Evolutionary conservation across 2,888 invertebrate genomes (phyloP).

Genomic region (Tiliacea citrago): DNA sequence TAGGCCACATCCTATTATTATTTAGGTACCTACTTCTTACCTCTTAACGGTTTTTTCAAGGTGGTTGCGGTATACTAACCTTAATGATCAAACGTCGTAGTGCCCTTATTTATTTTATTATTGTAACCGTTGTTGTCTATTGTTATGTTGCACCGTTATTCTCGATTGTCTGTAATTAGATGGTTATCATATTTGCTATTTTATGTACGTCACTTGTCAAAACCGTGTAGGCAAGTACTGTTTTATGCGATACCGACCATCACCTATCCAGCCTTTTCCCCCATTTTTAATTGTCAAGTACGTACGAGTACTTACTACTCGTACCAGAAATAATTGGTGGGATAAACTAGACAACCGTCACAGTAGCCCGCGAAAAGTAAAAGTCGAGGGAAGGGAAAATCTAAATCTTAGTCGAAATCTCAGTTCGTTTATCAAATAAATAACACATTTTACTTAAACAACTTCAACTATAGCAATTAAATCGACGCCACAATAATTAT

Average conservation of each 20-base stretch:
- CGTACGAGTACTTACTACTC: not conserved
- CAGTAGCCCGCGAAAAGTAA: not conserved
- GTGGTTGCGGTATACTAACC: slow-evolving; percentile 51
- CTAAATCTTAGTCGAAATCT: not conserved
- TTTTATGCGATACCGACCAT: not conserved
- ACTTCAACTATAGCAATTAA: not conserved
- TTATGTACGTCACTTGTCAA: slow-evolving; percentile 25
- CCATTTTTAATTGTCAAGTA: not conserved
- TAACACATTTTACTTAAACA: not conserved
- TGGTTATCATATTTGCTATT: slow-evolving; percentile 33
- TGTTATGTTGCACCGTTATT: slow-evolving; percentile 46
- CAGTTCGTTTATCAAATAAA: not conserved
- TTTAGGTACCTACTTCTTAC: slow-evolving; percentile 9
- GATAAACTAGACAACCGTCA: not conserved
- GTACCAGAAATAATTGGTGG: not conserved
- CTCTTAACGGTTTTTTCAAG: slow-evolving; percentile 49
- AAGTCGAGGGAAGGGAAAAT: not conserved
- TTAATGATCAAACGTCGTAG: slow-evolving; percentile 51
- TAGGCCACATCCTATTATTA: slow-evolving; percentile 54
- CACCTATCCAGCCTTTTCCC: no score
- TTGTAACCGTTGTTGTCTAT: slow-evolving; percentile 59
- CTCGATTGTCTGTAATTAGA: slow-evolving; percentile 31
- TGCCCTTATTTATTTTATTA: slow-evolving; percentile 62
- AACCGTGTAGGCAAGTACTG: not conserved
- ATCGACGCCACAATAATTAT: slow-evolving; percentile 23